Conservation (phyloP, 2,888 invertebrate species). For the Sarcophaga subvicina region DNA sequence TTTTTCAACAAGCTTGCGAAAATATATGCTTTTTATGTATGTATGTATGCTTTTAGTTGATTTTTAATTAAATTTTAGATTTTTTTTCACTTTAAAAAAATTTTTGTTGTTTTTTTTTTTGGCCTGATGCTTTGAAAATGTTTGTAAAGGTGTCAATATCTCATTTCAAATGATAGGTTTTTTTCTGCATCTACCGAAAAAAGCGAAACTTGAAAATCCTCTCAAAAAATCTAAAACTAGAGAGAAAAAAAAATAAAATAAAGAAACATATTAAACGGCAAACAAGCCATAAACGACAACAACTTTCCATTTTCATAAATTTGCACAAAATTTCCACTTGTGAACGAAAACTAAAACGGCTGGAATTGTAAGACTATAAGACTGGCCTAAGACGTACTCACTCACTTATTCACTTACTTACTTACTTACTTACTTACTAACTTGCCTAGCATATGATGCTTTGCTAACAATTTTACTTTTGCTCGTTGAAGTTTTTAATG, state of each 20-base stretch:
- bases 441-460: not conserved
- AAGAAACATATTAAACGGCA: slow-evolving; percentile 49
- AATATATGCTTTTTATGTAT: not conserved
- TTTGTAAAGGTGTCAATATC: slow-evolving; percentile 59
- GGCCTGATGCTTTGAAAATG: not conserved
- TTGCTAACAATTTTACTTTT: not conserved
- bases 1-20: not conserved
- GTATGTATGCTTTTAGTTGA: too few species aligned
- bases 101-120: slow-evolving; percentile 19
- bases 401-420: slow-evolving; percentile 16
- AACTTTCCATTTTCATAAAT: slow-evolving; percentile 79
- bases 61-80: not conserved
- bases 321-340: slow-evolving; percentile 71
- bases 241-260: slow-evolving; percentile 24
- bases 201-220: slow-evolving; percentile 68
- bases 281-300: slow-evolving; percentile 68
- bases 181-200: slow-evolving; percentile 35
- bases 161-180: slow-evolving; percentile 24
- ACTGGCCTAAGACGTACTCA: slow-evolving; percentile 19
- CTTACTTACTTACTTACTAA: not conserved
- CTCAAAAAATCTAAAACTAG: slow-evolving; percentile 48
- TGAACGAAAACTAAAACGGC: slow-evolving; percentile 50
- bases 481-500: not conserved
- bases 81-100: not conserved
- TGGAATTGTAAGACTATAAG: slow-evolving; percentile 22